A percentile compares a stretch with the other conserved stretches of the same genome.
Conservation (phyloP, 2,888 invertebrate genomes). For the Serripes groenlandicus region DNA sequence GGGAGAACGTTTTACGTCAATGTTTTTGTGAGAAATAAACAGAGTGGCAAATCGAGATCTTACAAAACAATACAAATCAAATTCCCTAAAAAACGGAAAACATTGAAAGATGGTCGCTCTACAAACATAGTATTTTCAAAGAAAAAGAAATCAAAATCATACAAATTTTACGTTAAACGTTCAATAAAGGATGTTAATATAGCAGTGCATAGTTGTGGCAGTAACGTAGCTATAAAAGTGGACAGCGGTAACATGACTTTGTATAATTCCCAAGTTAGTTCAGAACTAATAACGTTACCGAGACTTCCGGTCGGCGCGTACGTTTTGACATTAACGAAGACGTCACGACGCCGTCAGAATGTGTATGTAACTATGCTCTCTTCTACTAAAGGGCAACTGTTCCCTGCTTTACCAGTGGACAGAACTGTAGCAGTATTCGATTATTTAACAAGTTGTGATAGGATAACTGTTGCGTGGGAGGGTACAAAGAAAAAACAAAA, state of each 20-base stretch:
- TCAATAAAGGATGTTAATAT: constrained; percentile 63
- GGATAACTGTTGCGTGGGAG: constrained; percentile 84
- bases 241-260: constrained; percentile 64
- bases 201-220: constrained; percentile 72
- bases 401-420: constrained; percentile 81
- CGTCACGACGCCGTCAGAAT: constrained; percentile 65
- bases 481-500: constrained; percentile 81
- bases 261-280: constrained; percentile 69
- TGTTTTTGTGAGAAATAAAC: constrained; percentile 88
- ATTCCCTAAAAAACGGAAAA: constrained; percentile 59
- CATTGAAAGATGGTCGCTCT: constrained; percentile 75
- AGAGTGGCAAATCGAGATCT: constrained; percentile 88
- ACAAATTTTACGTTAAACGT: constrained; percentile 66
- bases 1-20: constrained; percentile 88
- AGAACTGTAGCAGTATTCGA: constrained; percentile 80
- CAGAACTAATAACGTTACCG: constrained; percentile 69
- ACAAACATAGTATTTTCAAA: constrained; percentile 70
- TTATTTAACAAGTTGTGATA: constrained; percentile 80
- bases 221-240: constrained; percentile 72
- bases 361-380: constrained; percentile 72
- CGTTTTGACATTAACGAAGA: constrained; percentile 69
- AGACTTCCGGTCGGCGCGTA: constrained; percentile 74
- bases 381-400: constrained; percentile 68
- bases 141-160: constrained; percentile 57
- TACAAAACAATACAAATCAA: constrained; percentile 86